Percentiles rank a stretch among this genome's conserved stretches.
These are phyloP conservation scores for Araneus ventricosus DNA, from an alignment of 1,140 invertebrate species.

Conservation along the genomic window DNA sequence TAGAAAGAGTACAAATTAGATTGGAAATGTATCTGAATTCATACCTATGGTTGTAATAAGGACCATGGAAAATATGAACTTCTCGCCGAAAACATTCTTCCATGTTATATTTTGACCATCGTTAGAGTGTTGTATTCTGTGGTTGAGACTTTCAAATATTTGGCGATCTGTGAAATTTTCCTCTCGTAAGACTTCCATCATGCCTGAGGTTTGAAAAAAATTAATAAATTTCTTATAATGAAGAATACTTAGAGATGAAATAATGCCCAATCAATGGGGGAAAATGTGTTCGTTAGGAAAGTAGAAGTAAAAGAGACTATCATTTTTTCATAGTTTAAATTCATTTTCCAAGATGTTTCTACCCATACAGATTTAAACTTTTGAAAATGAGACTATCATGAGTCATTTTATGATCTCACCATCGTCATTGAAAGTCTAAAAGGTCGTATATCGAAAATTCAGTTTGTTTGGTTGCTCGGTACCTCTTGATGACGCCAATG, in stretches of 20 bases:
- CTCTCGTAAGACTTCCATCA: neutral
- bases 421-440: too few relatives aligned
- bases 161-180: neutral
- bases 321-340: too few relatives aligned
- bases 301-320: neutral
- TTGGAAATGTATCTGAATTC: neutral
- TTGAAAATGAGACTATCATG: too few relatives aligned
- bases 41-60: conserved; percentile 42
- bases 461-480: too few relatives aligned
- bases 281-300: too few relatives aligned
- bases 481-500: too few relatives aligned
- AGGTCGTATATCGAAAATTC: too few relatives aligned
- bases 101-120: neutral
- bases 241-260: neutral
- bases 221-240: neutral
- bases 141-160: neutral
- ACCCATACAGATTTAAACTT: too few relatives aligned
- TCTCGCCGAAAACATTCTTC: conserved; percentile 22
- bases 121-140: neutral
- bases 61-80: conserved; percentile 24
- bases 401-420: too few relatives aligned
- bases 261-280: too few relatives aligned
- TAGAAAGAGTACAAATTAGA: too few relatives aligned
- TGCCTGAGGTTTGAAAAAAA: neutral
- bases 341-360: too few relatives aligned